Evolutionary conservation across 2,888 invertebrate genomes (phyloP).

Genomic region (Oligia latruncula): DNA sequence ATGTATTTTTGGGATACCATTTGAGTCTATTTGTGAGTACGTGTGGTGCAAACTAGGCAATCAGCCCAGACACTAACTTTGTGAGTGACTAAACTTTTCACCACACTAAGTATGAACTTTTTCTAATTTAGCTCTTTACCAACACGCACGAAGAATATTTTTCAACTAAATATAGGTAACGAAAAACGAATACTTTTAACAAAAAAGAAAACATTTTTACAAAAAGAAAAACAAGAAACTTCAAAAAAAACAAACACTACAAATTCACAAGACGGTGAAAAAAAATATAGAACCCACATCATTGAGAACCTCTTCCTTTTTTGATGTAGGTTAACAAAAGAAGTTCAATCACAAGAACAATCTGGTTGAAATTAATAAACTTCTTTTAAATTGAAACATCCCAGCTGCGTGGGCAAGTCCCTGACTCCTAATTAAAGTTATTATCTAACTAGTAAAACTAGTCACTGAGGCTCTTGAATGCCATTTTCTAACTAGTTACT

Average conservation of each 20-base stretch:
- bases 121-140: neutral
- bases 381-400: conserved; percentile 6
- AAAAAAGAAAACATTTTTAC: neutral
- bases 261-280: too few species aligned
- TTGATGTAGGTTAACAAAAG: neutral
- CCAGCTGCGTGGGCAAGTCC: conserved; percentile 28
- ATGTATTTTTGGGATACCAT: neutral
- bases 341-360: neutral
- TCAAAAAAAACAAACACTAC: too few species aligned
- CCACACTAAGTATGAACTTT: neutral
- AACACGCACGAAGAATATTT: neutral
- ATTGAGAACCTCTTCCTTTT: too few species aligned
- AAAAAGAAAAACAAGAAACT: too few species aligned
- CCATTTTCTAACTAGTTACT: conserved; percentile 50
- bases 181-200: neutral
- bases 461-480: conserved; percentile 35
- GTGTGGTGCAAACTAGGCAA: neutral
- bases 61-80: neutral
- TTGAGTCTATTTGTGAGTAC: neutral
- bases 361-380: neutral
- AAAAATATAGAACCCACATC: too few species aligned
- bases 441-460: conserved; percentile 40
- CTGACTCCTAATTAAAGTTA: conserved; percentile 22
- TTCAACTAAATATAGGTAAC: neutral
- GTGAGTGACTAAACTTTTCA: neutral